Evolutionary conservation across 2,888 invertebrate species (phyloP).

Genomic region (Dusona sp.): DNA sequence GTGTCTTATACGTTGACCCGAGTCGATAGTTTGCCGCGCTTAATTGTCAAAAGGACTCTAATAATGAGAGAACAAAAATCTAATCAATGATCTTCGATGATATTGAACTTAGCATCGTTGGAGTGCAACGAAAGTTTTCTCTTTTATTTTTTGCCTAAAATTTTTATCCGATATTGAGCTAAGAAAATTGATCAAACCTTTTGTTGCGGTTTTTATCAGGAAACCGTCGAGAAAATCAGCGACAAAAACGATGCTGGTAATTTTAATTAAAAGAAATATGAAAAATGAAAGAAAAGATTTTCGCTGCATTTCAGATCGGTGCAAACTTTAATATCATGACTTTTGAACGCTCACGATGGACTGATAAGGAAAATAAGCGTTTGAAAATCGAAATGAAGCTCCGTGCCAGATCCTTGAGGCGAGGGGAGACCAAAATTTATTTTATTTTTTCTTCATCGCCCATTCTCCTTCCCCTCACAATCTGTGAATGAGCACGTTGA

Average conservation of each 20-base stretch:
- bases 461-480: conserved; percentile 19
- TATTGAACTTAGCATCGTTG: not conserved
- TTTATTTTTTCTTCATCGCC: conserved; percentile 11
- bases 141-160: not conserved
- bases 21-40: conserved; percentile 18
- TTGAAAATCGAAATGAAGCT: conserved; percentile 33
- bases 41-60: conserved; percentile 33
- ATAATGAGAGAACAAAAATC: conserved; percentile 24
- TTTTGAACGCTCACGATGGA: conserved; percentile 6
- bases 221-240: not conserved
- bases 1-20: conserved; percentile 92
- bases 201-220: not conserved
- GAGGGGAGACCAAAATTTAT: conserved; percentile 3
- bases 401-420: conserved; percentile 34
- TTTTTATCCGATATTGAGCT: not conserved
- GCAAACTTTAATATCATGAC: not conserved
- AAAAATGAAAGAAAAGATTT: not conserved
- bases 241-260: not conserved
- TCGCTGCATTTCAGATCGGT: not conserved
- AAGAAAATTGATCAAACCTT: not conserved
- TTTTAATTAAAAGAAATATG: not conserved
- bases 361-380: conserved; percentile 1
- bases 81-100: conserved; percentile 35
- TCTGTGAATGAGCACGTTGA: conserved; percentile 44
- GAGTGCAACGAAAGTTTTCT: not conserved